A percentile compares a stretch with the other conserved stretches of the same genome.
Evolutionary conservation across 2,888 invertebrate genomes (phyloP).

Genomic region (Anorthoa munda): DNA sequence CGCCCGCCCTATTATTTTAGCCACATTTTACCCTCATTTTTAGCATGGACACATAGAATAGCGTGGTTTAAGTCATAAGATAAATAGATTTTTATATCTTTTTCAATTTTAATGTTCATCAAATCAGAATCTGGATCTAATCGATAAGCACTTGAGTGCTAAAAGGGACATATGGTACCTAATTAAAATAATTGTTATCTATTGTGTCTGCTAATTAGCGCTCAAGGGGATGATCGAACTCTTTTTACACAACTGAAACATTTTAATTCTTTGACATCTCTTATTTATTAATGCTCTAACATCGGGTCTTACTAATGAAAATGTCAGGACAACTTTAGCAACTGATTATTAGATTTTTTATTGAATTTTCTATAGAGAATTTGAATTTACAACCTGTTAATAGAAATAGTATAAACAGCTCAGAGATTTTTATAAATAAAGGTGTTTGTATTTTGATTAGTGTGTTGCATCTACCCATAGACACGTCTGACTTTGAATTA

Average conservation of each 20-base stretch:
- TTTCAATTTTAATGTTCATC: neutral
- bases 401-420: no score
- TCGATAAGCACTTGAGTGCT: no score
- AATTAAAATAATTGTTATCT: no score
- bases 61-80: constrained; percentile 29
- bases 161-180: no score
- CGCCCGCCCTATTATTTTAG: constrained; percentile 71
- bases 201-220: no score
- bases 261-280: neutral
- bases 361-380: no score
- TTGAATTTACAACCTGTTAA: no score
- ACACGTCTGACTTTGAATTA: neutral
- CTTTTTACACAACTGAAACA: neutral
- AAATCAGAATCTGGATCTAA: neutral
- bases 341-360: no score
- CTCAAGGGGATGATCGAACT: neutral
- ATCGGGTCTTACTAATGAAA: no score
- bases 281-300: neutral
- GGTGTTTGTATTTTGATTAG: neutral
- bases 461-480: neutral
- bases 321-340: no score
- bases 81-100: neutral
- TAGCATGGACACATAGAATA: constrained; percentile 45
- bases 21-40: constrained; percentile 69
- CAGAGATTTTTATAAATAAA: no score